phyloP scores from a whole-genome alignment of 2,797 vertebrate genomes.

The Podarcis lilfordi region DNA sequence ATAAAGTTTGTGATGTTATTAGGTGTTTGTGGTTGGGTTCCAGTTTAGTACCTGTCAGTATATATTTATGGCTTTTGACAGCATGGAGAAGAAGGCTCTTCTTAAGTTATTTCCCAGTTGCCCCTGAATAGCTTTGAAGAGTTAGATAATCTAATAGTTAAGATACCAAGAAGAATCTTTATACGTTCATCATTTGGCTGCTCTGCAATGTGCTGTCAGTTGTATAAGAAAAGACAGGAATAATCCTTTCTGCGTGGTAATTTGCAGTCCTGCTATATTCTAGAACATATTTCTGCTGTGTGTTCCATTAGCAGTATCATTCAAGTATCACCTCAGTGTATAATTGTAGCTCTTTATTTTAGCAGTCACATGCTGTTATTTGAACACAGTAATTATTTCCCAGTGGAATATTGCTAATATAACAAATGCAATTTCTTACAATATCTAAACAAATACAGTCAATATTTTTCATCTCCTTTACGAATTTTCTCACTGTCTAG shows the following conservation, averaged over 20 bases:
- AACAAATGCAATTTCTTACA: constrained; percentile 6
- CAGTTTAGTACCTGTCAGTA: background rate
- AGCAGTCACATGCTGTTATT: background rate
- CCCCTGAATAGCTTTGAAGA: background rate
- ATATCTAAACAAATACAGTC: background rate
- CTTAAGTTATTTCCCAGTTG: background rate
- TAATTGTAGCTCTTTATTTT: constrained; percentile 10
- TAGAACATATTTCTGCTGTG: background rate
- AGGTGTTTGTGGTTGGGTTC: background rate
- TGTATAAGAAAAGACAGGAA: background rate
- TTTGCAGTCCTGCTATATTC: background rate
- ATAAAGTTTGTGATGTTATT: background rate
- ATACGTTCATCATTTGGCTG: background rate
- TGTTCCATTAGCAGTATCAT: background rate
- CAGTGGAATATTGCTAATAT: constrained; percentile 3
- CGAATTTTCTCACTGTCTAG: background rate
- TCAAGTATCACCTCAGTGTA: background rate
- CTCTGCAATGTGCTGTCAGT: background rate
- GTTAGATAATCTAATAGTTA: background rate
- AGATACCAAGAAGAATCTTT: background rate
- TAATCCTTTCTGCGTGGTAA: background rate
- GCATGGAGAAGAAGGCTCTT: background rate
- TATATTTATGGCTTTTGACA: background rate
- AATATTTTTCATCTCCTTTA: background rate
- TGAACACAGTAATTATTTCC: constrained; percentile 13